Evolutionary conservation across 2,888 invertebrate species (phyloP), one percentile per base, ranked within the genome.

Genomic region (Cloeon dipterum): DNA sequence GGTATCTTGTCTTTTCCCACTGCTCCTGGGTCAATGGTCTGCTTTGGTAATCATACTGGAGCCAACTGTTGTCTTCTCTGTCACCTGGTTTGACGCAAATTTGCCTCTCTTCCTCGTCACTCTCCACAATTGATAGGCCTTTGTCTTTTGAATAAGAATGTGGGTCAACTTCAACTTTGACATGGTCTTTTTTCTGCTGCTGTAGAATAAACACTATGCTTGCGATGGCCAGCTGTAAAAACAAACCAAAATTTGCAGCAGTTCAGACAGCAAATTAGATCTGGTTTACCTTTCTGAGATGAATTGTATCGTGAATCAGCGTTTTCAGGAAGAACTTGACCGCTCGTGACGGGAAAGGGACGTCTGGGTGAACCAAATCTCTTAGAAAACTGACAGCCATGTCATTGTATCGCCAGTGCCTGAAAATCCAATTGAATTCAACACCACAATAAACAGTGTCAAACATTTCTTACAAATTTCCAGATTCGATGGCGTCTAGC

Each of bases 351-450:
- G 76, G 69, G 52, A 74, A 73, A 4, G 59, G 55, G 2, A 71
- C 63, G 51, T 81, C 75, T 2, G 72, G 63, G 42, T 85, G 74
- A 1, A 79, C 68, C 39, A 85, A 61, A 47, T 70, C 64, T 2
- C 67, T 65, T 7, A 88, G 56, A 57, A 86, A 69, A 42, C 69
- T 68, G 52, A 82, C 66, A 1, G 74, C 74, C 53, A 85, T 66
- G 43, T 73, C 66, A 36, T 74, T 65, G 43, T 82, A 79, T 34
- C 83, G 69, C 89, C 89, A 88, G 51, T 79, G 81, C 17, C 77
- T 74, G 48, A 34, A 56, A 47, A 36, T 41, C 36, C 25, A 42
- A 34, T 21, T 25, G 35, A 25, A 34, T 4, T 26, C 11, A 13
- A 34, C 4, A 23, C 8, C 4, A 32, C n/a, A 26, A 33, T 36